Base-by-base conservation (phyloP, 2,797 vertebrate genomes). In the Lophius americanus region DNA sequence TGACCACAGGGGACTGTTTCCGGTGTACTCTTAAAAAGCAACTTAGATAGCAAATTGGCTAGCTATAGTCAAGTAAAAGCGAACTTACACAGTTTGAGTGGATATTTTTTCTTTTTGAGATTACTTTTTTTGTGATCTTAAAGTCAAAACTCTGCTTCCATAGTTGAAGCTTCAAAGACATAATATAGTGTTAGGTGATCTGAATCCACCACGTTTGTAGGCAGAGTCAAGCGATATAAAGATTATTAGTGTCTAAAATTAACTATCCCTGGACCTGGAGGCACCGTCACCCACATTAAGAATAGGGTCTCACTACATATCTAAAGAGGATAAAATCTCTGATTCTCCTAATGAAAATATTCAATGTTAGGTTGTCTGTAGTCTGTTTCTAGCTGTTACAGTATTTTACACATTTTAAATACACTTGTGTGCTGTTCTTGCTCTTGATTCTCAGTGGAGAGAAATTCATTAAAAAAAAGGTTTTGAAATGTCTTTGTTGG, bases 291-390 rank as follows among this genome's bases (percentile, higher is more conserved):
- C 37, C 6, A 32, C 5, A 2, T 23, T 4, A 42, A 64, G 49
- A 39, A 54, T 41, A 3, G 3, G 13, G 36, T 36, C 2, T 3
- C n/a, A 39, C 33, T 47, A 32, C 7, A 59, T 59, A 58, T 11
- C 41, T 35, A 46, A 44, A 39, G 7, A 5, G 8, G 43, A 52
- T 9, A 42, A 14, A 10, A 3, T n/a, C 12, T 54, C 41, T 12
- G 9, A 51, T 68, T 43, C 12, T 50, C 36, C 13, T 38, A 56
- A 54, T 54, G 7, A 57, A 76, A 68, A 68, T 38, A 14, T 50
- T 7, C 23, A 23, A 23, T 64, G 13, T 3, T 6, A 1, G 6
- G n/a, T 63, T 53, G 8, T 11, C 44, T 48, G 4, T 37, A 61
- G 56, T 46, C 50, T 70, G 54, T 69, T 64, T 57, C 33, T 10